Evolutionary conservation across 2,797 vertebrate species (phyloP), one percentile per base, ranked within the genome.

Genomic region (Pelobates cultripes): DNA sequence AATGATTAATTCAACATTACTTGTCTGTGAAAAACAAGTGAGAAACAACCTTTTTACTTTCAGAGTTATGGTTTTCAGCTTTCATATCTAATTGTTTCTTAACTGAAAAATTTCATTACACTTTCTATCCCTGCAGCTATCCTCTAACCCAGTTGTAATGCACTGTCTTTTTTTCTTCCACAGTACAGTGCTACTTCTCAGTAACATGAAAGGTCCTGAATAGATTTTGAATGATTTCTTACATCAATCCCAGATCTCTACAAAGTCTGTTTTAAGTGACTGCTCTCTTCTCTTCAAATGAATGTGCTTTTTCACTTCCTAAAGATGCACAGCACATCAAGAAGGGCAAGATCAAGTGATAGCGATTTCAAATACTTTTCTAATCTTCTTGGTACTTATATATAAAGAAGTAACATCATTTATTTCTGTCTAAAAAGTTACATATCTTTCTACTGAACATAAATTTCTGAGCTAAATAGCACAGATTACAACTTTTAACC

Each of bases 51-150:
- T 60, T 60, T 14, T 60, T 28, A 28, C 28, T 60, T 13, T 60
- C 15, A 14, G 57, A n/a, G 15, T 60, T 10, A 15, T 10, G 15
- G 15, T 60, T 60, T 60, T 60, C 9, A 60, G 57, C 15, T 60
- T 60, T 60, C 57, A 60, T 60, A 60, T n/a, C 57, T 60, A 60
- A 60, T 60, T 60, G 57, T 60, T 60, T 60, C 15, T 60, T n/a
- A 60, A 60, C 57, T 6, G 57, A 60, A 3, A 60, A 60, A 60
- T 60, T 17, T 12, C 57, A 60, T 60, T 60, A 60, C 57, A n/a
- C 57, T 60, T 60, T 60, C 57, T 14, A 14, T 12, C 57, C 57
- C 57, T n/a, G 15, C 12, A 60, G 57, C 57, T 13, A 14, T 60
- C 12, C 57, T 60, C 12, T n/a, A 60, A 60, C 57, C 12, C 12